Evolutionary conservation across 2,888 invertebrate genomes (phyloP), one percentile per base, ranked within the genome.

Genomic region (Lepidochrysops patricia): DNA sequence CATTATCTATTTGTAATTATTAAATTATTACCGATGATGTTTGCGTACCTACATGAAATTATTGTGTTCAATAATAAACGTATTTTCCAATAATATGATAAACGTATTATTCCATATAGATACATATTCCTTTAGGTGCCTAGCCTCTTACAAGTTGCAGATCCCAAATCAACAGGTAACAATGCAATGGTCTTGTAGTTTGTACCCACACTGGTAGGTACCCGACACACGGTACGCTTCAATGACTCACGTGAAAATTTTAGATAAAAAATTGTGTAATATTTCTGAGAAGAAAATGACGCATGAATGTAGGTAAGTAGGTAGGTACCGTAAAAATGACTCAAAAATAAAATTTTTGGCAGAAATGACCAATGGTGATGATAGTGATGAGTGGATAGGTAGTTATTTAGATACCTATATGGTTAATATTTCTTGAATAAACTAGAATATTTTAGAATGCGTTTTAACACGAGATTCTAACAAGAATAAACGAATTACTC

Each of bases 231-330:
- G n/a, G 43, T 43, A 43, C 9, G 43, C 19, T 12, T 9, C 43
- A 4, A 23, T 23, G 43, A 23, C 43, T 43, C 9, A 43, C 19
- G 12, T 43, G 9, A 43, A 43, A 43, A 35, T 3, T 9, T 1
- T 9, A 43, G 9, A 19, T 19, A 23, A 43, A 5, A 5, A 19
- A 43, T 43, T 43, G 43, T 6, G 43, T 43, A 37, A 37, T 23
- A 43, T 43, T 43, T 43, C 43, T 15, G 19, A 43, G 43, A 43
- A 43, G n/a, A 34, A 43, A 43, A 43, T 43, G 43, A 43, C 43
- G 7, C 43, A 23, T 43, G 12, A 19, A 3, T 9, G 5, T 35
- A 13, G n/a, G n/a, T n/a, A n/a, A n/a, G n/a, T n/a, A n/a, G n/a
- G n/a, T n/a, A n/a, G n/a, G 7, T 43, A 43, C 9, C 37, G 0